Evolutionary conservation across 2,797 vertebrate genomes (phyloP), one percentile per base, ranked within the genome.

Genomic region (Spinus olivaceus): DNA sequence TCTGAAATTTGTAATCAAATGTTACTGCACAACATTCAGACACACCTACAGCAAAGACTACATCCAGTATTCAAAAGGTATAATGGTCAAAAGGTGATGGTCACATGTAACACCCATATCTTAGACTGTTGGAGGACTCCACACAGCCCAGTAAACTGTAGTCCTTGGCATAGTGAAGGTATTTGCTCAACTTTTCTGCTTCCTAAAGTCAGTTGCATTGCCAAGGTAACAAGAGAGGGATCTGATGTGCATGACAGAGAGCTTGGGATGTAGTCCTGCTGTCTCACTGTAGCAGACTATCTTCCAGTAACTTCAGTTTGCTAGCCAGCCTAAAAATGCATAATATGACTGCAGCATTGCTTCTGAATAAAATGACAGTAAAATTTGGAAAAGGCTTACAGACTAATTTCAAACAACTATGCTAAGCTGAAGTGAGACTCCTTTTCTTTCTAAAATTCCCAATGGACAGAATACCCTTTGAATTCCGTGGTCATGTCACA

Each of bases 311-410:
- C 60, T 95, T 91, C 78, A 61, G 17, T 86, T 63, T 65, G 19
- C 42, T 61, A 35, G 17, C 80, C 84, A 95, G 35, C 54, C 42
- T 94, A 39, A 95, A 96, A 94, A 92, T 80, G 73, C 27, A 30
- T 50, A 67, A 44, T 21, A 71, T 10, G 14, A 74, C n/a, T 7
- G 15, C 37, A 87, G 16, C 27, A 65, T 42, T 83, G 23, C 93
- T 97, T 97, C 92, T 94, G 88, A 95, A 94, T 91, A 86, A 97
- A 97, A 95, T 59, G 22, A 81, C 32, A 88, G 46, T 64, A 87
- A 96, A 94, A 90, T 76, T 70, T 57, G 5, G 46, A 85, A 91
- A 83, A 91, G 37, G 13, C 49, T 96, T 94, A 91, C 56, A 72
- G 69, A 61, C 47, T 51, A 60, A 69, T 95, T 97, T 97, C 56